phyloP scores from a whole-genome alignment of 2,888 invertebrate genomes.

The Amiota communis region DNA sequence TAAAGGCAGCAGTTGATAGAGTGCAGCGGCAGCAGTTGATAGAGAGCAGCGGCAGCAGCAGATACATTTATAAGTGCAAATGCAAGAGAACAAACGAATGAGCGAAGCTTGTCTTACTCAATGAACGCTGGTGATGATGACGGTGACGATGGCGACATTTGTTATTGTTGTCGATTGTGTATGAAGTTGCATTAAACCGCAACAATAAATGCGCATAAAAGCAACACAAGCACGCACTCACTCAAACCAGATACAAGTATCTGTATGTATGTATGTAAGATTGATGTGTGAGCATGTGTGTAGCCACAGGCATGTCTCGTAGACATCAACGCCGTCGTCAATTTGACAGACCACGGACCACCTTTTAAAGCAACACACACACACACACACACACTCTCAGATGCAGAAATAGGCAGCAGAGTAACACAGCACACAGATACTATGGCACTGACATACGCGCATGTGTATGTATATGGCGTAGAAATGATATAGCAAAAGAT shows the following conservation, averaged over 20 bases:
- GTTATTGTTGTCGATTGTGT: background rate
- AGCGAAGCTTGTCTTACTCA: background rate
- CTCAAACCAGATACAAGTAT: background rate
- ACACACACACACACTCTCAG: slow-evolving; percentile 25
- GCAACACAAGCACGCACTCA: slow-evolving; percentile 10
- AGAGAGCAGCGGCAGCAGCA: background rate
- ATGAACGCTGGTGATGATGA: too few species aligned
- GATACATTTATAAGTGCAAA: background rate
- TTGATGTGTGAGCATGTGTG: slow-evolving; percentile 45
- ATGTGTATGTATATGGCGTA: too few species aligned
- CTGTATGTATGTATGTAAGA: too few species aligned
- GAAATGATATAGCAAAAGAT: background rate
- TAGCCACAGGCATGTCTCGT: slow-evolving; percentile 12
- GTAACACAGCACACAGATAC: too few species aligned
- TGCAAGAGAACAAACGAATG: background rate
- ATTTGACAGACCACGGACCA: slow-evolving; percentile 60
- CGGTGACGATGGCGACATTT: too few species aligned
- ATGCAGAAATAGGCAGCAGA: slow-evolving; percentile 31
- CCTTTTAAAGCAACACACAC: slow-evolving; percentile 36
- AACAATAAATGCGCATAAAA: slow-evolving; percentile 24
- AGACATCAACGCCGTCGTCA: background rate
- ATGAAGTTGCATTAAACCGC: slow-evolving; percentile 16
- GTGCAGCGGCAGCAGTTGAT: too few species aligned
- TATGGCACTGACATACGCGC: too few species aligned
- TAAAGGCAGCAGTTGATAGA: too few species aligned